Evolutionary conservation across 2,113 vertebrate genomes (phyloP), one percentile per base, ranked within the genome.

Genomic region (human): DNA sequence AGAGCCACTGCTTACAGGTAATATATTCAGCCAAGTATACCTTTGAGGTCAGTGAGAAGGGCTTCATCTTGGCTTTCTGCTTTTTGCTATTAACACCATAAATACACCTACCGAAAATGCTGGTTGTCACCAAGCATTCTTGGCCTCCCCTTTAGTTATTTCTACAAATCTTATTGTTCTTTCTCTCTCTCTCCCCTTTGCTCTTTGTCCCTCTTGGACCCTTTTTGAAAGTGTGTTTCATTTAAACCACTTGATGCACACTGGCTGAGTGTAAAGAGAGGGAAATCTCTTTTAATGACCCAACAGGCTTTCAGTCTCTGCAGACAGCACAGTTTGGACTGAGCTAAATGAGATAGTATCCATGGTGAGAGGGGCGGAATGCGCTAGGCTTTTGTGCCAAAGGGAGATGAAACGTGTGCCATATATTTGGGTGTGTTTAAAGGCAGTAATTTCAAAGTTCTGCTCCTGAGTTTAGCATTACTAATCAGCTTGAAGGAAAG

Each of bases 371-470:
- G 55, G 30, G 13, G 25, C 0, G 35, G n/a, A 40, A 86, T 6
- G 59, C n/a, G 43, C 72, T 64, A 40, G 94, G 8, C 50, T 83
- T 97, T 94, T 94, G 96, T 95, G 81, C 84, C 82, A 91, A 87
- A 52, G 55, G 30, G 1, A 92, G 66, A 70, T 75, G 75, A 85
- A 82, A 90, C 0, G 0, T 8, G 1, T 73, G 45, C 35, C 50
- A 8, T 52, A 17, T 17, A 57, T 50, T 83, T 80, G 57, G 52
- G 55, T 35, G 79, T 84, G 68, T 87, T 93, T 94, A 81, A 61
- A 52, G 40, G 18, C 87, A n/a, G 1, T 45, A 78, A 91, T 81
- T 97, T 72, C 43, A 27, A 59, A 96, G 70, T 18, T 92, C 59
- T 78, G 14, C 76, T 75, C 73, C 64, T 68, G 82, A 94, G 35